Evolutionary conservation across 2,113 vertebrate species (phyloP).

Genomic region (Fregata magnificens): DNA sequence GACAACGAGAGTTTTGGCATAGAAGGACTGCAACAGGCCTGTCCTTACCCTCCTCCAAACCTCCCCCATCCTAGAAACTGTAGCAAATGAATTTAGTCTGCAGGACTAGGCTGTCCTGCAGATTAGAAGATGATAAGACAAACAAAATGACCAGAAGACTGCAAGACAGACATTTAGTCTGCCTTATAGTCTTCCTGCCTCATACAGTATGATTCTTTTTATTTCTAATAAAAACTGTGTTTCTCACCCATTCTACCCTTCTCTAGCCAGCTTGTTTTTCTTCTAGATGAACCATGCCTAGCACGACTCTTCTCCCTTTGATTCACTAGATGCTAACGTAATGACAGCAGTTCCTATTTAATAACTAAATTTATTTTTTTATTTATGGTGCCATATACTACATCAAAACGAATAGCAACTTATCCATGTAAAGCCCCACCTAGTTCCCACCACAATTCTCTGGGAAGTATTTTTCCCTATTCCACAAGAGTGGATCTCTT

Average conservation of each 20-base stretch:
- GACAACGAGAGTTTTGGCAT: rapidly evolving
- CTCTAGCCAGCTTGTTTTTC: neutral
- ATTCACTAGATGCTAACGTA: neutral
- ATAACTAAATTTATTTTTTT: neutral
- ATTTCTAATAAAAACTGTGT: neutral
- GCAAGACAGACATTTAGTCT: neutral
- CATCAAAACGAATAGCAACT: neutral
- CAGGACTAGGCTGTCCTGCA: neutral
- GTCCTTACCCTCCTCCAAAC: neutral
- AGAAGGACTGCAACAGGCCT: neutral
- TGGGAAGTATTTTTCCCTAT: neutral
- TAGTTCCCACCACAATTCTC: neutral
- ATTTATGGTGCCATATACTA: neutral
- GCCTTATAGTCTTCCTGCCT: neutral
- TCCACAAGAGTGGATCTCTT: neutral
- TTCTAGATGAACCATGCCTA: neutral
- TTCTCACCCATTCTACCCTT: neutral
- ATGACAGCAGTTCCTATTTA: neutral
- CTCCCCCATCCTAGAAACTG: neutral
- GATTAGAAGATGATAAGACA: neutral
- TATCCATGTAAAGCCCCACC: neutral
- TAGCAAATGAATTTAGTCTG: neutral
- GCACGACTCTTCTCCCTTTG: neutral
- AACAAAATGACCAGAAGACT: neutral
- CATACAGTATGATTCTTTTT: neutral